Conservation (phyloP, 2,888 invertebrate species). For the Frankliniella intonsa region DNA sequence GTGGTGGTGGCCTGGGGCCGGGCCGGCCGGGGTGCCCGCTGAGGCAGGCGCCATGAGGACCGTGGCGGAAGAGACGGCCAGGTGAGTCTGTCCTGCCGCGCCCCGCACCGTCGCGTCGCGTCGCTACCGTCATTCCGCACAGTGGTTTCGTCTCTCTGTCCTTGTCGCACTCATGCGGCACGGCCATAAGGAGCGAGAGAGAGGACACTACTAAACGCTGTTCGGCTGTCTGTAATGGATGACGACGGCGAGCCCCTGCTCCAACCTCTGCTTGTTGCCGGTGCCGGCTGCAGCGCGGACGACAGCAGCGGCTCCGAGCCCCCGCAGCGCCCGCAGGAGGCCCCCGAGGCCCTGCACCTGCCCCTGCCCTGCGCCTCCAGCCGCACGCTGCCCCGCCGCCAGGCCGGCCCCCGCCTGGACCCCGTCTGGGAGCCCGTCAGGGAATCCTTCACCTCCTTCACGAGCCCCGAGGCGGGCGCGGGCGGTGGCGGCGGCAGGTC, state of each 20-base stretch:
- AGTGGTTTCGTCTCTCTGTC: too few relatives aligned
- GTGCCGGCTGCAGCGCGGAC: not conserved
- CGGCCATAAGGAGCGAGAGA: too few relatives aligned
- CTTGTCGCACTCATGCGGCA: too few relatives aligned
- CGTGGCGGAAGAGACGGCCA: not conserved
- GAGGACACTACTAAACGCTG: too few relatives aligned
- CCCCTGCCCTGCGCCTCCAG: not conserved
- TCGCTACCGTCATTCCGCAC: not conserved
- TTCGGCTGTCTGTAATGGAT: too few relatives aligned
- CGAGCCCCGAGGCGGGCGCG: not conserved
- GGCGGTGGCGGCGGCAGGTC: not conserved
- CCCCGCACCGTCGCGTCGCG: not conserved
- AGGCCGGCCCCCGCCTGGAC: not conserved
- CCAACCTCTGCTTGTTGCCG: not conserved
- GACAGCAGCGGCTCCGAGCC: not conserved
- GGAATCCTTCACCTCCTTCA: too few relatives aligned
- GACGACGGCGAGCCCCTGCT: not conserved
- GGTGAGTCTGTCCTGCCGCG: not conserved
- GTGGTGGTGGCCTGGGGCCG: not conserved
- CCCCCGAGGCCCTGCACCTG: not conserved
- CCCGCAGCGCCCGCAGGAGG: not conserved
- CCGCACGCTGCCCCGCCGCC: not conserved
- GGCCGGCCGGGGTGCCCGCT: not conserved
- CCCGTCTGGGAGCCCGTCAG: too few relatives aligned
- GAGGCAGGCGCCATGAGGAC: not conserved